Evolutionary conservation across 2,888 invertebrate genomes (phyloP), one percentile per base, ranked within the genome.

Genomic region (Ctenicera cuprea): DNA sequence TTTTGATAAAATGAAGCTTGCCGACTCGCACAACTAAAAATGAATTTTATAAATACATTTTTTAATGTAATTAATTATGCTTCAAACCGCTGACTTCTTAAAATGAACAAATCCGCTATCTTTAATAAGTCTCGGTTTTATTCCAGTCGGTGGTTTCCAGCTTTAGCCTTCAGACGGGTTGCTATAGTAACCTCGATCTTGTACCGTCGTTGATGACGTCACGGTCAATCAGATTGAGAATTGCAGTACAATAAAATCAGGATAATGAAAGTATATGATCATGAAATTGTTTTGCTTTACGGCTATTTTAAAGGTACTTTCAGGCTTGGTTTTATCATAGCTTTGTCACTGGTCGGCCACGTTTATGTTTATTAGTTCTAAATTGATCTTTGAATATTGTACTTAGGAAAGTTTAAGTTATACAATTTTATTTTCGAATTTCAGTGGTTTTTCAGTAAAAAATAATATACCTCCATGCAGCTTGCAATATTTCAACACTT

Each of bases 101-200:
- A 59, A 59, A 38, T 59, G 38, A 3, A 16, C 26, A 37, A 14
- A 38, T 48, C 20, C 18, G 3, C 20, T 37, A 8, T 26, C 22
- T 41, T 26, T 62, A 62, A 62, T 45, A 43, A 62, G 30, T 16
- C 43, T 62, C 26, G 45, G 45, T 45, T 62, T 62, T 45, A 62
- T 43, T 62, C 12, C 62, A 62, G 50, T 57, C 48, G 52, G 64
- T 45, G 50, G 63, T 50, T 66, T 63, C 43, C 33, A 64, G 52
- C 62, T 71, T 74, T 66, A 52, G 73, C 71, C 72, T 74, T 74
- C 72, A 68, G 71, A 50, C 66, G 70, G 30, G 77, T 77, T 73
- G 76, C 75, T 62, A 74, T 77, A 73, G 77, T 66, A 73, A 77
- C 76, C 37, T 16, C 18, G 67, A 22, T 54, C 37, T 64, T 48